Evolutionary conservation across 2,797 vertebrate species (phyloP).

Genomic region (Fistularia tabacaria): DNA sequence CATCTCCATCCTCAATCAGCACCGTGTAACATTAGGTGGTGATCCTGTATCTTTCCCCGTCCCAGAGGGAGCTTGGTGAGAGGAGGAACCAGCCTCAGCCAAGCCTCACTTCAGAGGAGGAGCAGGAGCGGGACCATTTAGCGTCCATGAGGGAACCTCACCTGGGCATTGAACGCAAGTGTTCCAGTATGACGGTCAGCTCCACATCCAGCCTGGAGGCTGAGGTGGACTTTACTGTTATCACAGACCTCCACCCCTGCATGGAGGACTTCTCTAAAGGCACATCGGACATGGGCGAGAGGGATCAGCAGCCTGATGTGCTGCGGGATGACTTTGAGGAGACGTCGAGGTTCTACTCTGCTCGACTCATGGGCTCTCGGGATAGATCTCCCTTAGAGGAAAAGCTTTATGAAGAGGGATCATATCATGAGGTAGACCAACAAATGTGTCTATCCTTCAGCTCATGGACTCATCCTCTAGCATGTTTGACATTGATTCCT

Average conservation of each 20-base stretch:
- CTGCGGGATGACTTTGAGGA: conserved; percentile 86
- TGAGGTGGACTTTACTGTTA: conserved; percentile 95
- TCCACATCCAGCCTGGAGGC: conserved; percentile 97
- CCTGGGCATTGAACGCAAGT: conserved; percentile 93
- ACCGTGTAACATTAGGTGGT: conserved; percentile 19
- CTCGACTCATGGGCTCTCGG: conserved; percentile 77
- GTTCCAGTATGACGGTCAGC: conserved; percentile 96
- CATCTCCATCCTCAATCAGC: conserved; percentile 3
- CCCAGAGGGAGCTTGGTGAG: conserved; percentile 79
- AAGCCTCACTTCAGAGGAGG: conserved; percentile 74
- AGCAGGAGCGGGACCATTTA: conserved; percentile 82
- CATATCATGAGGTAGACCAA: conserved; percentile 69
- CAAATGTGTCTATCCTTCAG: conserved; percentile 10
- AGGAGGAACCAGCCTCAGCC: conserved; percentile 58
- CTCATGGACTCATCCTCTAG: conserved; percentile 35
- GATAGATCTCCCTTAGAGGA: conserved; percentile 83
- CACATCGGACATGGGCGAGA: conserved; percentile 51
- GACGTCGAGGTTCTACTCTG: conserved; percentile 73
- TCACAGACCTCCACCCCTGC: conserved; percentile 90
- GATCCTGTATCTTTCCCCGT: conserved; percentile 47
- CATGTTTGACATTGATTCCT: background rate
- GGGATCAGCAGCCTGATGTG: conserved; percentile 74
- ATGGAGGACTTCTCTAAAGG: conserved; percentile 84
- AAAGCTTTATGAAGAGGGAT: conserved; percentile 57
- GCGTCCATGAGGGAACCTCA: conserved; percentile 84